These are phyloP conservation scores for Nematopogon swammerdamellus DNA, from an alignment of 2,888 invertebrate species.

Conservation along the genomic window DNA sequence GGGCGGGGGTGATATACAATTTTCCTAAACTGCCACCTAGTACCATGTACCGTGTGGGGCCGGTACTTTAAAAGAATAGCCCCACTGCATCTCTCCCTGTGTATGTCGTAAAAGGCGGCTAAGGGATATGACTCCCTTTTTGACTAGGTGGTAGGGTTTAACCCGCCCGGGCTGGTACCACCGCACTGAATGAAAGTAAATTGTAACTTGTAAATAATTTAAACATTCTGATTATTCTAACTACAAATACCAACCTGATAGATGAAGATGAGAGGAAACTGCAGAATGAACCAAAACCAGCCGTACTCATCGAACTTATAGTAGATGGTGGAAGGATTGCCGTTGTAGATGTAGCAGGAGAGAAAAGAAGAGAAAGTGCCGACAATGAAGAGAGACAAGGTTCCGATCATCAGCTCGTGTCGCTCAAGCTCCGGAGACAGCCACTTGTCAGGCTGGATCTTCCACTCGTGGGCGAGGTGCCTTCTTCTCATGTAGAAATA, in stretches of 20 bases:
- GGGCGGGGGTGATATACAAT: no score
- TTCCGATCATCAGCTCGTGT: constrained; percentile 65
- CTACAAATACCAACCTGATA: constrained; percentile 45
- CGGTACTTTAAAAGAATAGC: no score
- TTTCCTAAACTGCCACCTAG: no score
- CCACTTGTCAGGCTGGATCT: constrained; percentile 70
- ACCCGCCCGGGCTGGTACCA: no score
- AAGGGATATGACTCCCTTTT: no score
- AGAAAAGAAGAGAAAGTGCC: constrained; percentile 57
- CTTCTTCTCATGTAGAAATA: constrained; percentile 65
- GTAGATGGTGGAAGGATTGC: constrained; percentile 63
- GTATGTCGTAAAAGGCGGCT: no score
- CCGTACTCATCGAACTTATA: constrained; percentile 61
- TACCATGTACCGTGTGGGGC: no score
- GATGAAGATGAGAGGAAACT: constrained; percentile 62
- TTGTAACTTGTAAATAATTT: no score
- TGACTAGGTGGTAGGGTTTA: no score
- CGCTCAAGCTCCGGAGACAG: constrained; percentile 62
- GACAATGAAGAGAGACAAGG: constrained; percentile 51
- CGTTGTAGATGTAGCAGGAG: constrained; percentile 65
- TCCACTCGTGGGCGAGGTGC: constrained; percentile 64
- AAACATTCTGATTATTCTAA: no score
- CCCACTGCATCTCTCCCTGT: no score
- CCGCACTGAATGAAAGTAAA: no score
- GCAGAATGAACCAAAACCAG: constrained; percentile 63